Evolutionary conservation across 2,888 invertebrate species (phyloP), one percentile per base, ranked within the genome.

Genomic region (Oligia fasciuncula): DNA sequence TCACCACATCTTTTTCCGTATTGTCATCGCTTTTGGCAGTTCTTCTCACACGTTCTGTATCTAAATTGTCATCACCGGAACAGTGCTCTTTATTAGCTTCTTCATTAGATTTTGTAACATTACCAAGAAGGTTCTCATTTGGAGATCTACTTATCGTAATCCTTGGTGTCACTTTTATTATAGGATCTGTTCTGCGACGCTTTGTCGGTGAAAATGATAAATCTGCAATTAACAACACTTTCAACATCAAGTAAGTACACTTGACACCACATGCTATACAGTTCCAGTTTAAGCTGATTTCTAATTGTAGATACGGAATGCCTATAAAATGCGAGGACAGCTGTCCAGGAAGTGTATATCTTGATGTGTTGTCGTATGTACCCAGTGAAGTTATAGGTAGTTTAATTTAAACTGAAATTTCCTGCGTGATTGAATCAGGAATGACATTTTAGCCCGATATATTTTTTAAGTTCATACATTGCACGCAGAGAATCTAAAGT

Each of bases 171-270:
- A 17, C 62, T 65, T 75, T 68, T 14, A 43, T 11, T 6, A 14
- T n/a, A 29, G 62, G 49, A 19, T 69, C 77, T 5, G 35, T 69
- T 54, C 29, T 79, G 2, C 43, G n/a, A 71, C 73, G 72, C 35
- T 87, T 88, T 49, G 35, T 70, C 0, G 88, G 79, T 6, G 87
- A 76, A 66, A 83, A 65, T 46, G 85, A 83, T 43, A 83, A 57
- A 29, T 79, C 89, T 88, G 71, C 3, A 81, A 66, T 29, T 6
- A 23, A 23, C 0, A 60, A 60, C 4, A n/a, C 29, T 62, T 29
- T 60, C 60, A 2, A 62, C 60, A 29, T 62, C 60, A 62, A 29
- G 5, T 14, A 62, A 29, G 5, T 14, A 29, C 14, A 11, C 60
- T 54, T 3, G 23, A 54, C 3, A 57, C 57, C 23, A 23, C 23